These are phyloP conservation scores for Toxotes jaculatrix DNA, from an alignment of 2,113 vertebrate species.

Conservation along the genomic window DNA sequence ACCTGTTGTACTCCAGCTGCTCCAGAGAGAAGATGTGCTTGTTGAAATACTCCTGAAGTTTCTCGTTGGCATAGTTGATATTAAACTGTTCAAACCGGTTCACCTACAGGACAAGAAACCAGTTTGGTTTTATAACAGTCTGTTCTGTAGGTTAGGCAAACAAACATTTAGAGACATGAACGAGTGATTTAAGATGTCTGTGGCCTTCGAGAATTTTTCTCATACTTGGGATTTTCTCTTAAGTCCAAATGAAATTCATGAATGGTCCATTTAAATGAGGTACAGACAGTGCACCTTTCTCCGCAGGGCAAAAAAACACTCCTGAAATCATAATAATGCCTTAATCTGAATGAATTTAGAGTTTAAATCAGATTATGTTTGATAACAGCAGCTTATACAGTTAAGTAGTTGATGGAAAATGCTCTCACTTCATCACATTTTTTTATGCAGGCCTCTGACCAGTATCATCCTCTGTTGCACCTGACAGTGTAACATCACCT, in stretches of 20 bases:
- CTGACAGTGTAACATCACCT: not conserved
- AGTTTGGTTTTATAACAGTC: not conserved
- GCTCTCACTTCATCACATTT: not conserved
- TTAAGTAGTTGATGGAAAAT: not conserved
- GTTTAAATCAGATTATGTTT: not conserved
- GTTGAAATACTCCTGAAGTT: conserved; percentile 96
- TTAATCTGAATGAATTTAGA: not conserved
- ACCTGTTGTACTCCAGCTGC: conserved; percentile 96
- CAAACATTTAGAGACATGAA: too few relatives aligned
- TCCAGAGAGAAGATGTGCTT: conserved; percentile 97
- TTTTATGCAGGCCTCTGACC: not conserved
- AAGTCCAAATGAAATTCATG: too few relatives aligned
- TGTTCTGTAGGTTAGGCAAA: not conserved
- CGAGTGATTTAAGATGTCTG: too few relatives aligned
- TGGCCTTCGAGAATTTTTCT: too few relatives aligned
- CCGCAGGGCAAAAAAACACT: not conserved
- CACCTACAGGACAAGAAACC: conserved; percentile 79
- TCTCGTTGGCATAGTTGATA: conserved; percentile 96
- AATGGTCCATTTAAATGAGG: not conserved
- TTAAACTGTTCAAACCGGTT: conserved; percentile 96
- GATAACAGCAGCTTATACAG: not conserved
- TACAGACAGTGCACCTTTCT: conserved; percentile 4
- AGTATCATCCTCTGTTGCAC: not conserved
- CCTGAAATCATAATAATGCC: not conserved
- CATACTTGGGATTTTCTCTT: too few relatives aligned